Evolutionary conservation across 2,888 invertebrate species (phyloP), one percentile per base, ranked within the genome.

Genomic region (Amiota mariae): DNA sequence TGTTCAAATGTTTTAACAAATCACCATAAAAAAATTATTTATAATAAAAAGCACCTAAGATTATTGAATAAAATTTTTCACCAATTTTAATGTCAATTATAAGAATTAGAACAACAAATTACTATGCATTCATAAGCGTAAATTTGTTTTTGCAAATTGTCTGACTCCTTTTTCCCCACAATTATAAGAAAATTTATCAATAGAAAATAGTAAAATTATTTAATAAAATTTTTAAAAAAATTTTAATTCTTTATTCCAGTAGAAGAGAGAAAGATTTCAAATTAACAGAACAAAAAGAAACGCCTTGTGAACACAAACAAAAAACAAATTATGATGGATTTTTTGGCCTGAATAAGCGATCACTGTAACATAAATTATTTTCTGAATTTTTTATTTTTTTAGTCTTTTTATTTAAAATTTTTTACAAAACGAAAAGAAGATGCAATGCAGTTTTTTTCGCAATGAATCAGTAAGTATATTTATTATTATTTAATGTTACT

Each of bases 401-500:
- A 51, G 20, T 51, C 6, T 51, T 63, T n/a, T 46, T 51, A 36
- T 36, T 36, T 36, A 36, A 2, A 0, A 6, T 36, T 36, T 36
- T 36, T 36, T 36, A 36, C 36, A 4, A 36, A 36, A 36, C 36
- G 36, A 36, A 36, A 36, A 6, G 24, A 36, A 36, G 36, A 36
- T 36, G 3, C 36, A 36, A 36, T 36, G 3, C 36, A 4, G 8
- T 6, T 36, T 4, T 4, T 36, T 36, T 36, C 36, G 0, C 8
- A 6, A 36, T 6, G 36, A 36, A 36, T 36, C 36, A 36, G 36
- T 36, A 36, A 15, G n/a, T 15, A 18, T 57, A 57, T 18, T 57
- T 18, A 57, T 3, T n/a, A 57, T 18, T 51, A 48, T 48, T 67
- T 49, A 67, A 72, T 49, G 61, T 67, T 72, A 68, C 72, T 67